Evolutionary conservation across 2,888 invertebrate genomes (phyloP).

Genomic region (Diaperis boleti): DNA sequence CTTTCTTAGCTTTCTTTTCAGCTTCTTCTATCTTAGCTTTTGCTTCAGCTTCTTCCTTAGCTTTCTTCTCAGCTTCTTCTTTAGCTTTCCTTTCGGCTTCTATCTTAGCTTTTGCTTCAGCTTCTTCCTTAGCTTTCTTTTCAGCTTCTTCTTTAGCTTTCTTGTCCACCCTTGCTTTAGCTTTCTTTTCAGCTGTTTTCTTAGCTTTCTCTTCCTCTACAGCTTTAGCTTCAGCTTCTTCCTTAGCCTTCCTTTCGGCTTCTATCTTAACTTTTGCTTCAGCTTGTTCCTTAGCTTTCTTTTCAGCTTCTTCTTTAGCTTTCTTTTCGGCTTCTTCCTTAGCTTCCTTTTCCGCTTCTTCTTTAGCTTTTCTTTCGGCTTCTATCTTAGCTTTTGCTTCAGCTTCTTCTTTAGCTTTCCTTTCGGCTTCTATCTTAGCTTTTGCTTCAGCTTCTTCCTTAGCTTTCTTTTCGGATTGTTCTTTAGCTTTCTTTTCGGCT

Average conservation of each 20-base stretch:
- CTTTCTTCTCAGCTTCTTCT: conserved; percentile 41
- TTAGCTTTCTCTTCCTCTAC: conserved; percentile 39
- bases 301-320: conserved; percentile 33
- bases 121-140: conserved; percentile 41
- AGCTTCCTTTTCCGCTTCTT: background rate
- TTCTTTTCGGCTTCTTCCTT: conserved; percentile 23
- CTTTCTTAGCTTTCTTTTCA: conserved; percentile 46
- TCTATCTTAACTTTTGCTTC: conserved; percentile 24
- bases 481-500: conserved; percentile 5
- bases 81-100: conserved; percentile 39
- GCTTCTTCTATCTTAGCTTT: conserved; percentile 46
- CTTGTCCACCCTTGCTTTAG: conserved; percentile 45
- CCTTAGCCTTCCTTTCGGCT: conserved; percentile 26
- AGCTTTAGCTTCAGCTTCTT: conserved; percentile 30
- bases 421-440: conserved; percentile 21
- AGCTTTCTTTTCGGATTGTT: background rate
- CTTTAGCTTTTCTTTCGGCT: conserved; percentile 35
- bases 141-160: conserved; percentile 39
- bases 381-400: conserved; percentile 4
- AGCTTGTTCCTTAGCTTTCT: conserved; percentile 35
- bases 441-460: conserved; percentile 1
- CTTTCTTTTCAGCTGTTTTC: conserved; percentile 41
- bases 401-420: conserved; percentile 9
- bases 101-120: conserved; percentile 42
- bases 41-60: conserved; percentile 45